Evolutionary conservation across 2,888 invertebrate genomes (phyloP), one percentile per base, ranked within the genome.

Genomic region (Rambutsinella grinnellia): DNA sequence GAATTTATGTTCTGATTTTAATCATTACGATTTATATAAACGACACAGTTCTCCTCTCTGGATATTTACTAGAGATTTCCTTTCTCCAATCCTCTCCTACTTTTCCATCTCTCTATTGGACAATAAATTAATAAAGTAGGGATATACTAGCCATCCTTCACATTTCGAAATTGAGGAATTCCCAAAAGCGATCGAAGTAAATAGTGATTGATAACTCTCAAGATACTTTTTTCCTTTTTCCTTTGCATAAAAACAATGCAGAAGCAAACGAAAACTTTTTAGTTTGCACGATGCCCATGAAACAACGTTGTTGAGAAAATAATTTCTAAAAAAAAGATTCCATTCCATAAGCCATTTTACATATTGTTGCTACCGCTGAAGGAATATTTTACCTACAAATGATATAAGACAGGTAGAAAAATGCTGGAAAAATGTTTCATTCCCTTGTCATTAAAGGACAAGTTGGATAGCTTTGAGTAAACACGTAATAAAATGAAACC

Each of bases 71-170:
- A n/a, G 36, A 5, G 36, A 36, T 36, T 36, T 5, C 36, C 13
- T 36, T 36, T 69, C 58, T 36, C n/a, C n/a, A n/a, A n/a, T n/a
- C n/a, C n/a, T n/a, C n/a, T 49, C 46, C 67, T 66, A 71, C 79
- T 36, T 36, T 36, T 36, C 36, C 36, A 36, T 36, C 36, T 36
- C 83, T 83, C 83, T 23, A 78, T 78, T 82, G 83, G 75, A 81
- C 83, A 80, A 83, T 83, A 83, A 83, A 83, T 83, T 83, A 83
- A 83, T 83, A 82, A 83, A 79, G 80, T 76, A 69, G 76, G 79
- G 81, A 78, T 36, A 36, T 36, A 36, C 36, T 13, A 13, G 13
- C 36, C 13, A 36, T 36, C 36, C 36, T 36, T 36, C 36, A 36
- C 36, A 5, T 83, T 83, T 81, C 81, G 77, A 79, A 81, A 79